Conservation (phyloP, 2,797 vertebrate genomes). For the Danio albolineatus region DNA sequence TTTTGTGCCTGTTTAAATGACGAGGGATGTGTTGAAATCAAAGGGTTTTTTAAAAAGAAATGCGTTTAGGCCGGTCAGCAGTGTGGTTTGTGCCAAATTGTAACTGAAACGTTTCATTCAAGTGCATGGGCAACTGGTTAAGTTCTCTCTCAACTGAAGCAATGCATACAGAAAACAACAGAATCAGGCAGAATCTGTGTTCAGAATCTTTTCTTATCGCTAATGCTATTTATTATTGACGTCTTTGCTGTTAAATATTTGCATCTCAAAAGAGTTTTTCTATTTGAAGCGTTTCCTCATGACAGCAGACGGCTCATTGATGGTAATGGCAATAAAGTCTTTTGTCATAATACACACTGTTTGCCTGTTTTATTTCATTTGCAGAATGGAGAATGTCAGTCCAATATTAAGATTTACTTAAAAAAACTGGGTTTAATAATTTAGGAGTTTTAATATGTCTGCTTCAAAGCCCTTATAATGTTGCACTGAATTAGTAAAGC, state of each 20-base stretch:
- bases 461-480: slow-evolving; percentile 52
- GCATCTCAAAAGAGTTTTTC: not conserved
- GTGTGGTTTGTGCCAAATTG: slow-evolving; percentile 47
- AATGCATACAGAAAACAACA: not conserved
- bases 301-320: not conserved
- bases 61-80: not conserved
- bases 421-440: not conserved
- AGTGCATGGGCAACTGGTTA: slow-evolving; percentile 50
- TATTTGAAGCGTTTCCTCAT: not conserved
- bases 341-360: slow-evolving; percentile 1
- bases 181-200: not conserved
- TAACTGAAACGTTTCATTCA: not conserved
- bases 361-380: not conserved
- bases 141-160: slow-evolving; percentile 57
- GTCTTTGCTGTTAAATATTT: not conserved
- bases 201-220: slow-evolving; percentile 4
- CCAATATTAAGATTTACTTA: not conserved
- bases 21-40: not conserved
- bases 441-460: slow-evolving; percentile 53
- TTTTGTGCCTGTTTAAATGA: slow-evolving; percentile 21
- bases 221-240: slow-evolving; percentile 29
- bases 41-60: not conserved
- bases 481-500: slow-evolving; percentile 53
- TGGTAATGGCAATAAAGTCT: slow-evolving; percentile 26
- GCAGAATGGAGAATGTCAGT: not conserved